Conservation (phyloP, 1,140 invertebrate species). For the Sweltsa coloradensis region DNA sequence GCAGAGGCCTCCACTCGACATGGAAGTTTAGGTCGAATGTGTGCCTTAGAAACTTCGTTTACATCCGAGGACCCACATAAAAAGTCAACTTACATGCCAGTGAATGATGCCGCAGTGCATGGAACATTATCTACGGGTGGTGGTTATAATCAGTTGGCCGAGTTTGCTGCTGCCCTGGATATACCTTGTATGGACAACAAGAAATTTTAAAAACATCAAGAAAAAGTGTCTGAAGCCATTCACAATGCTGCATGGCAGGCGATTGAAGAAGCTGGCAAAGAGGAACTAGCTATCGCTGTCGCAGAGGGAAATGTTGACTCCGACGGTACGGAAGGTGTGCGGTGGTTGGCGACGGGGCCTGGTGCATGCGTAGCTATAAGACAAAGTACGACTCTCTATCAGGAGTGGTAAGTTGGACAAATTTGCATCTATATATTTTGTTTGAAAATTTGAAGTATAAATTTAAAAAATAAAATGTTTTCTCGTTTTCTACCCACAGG, state of each 20-base stretch:
- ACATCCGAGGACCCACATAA: not conserved
- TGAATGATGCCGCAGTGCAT: conserved; percentile 5
- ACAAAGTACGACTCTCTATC: conserved; percentile 2
- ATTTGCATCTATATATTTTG: not conserved
- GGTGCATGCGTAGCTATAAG: conserved; percentile 3
- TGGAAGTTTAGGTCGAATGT: not conserved
- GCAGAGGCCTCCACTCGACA: not conserved
- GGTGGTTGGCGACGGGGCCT: conserved; percentile 3
- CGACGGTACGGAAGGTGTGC: not conserved
- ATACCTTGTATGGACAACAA: conserved; percentile 8
- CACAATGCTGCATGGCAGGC: not conserved
- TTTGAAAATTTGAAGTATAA: not conserved
- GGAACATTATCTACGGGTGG: conserved; percentile 7
- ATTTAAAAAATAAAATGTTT: not conserved
- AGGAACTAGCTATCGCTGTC: conserved; percentile 3
- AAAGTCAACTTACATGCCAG: not conserved
- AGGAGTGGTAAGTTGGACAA: conserved; percentile 4
- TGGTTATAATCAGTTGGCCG: conserved; percentile 1
- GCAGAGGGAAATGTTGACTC: conserved; percentile 1
- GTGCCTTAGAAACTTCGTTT: not conserved
- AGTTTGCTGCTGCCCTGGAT: conserved; percentile 4
- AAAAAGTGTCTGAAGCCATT: not conserved
- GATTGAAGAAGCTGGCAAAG: conserved; percentile 5
- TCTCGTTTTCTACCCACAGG: not conserved
- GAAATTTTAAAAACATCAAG: conserved; percentile 1